Evolutionary conservation across 2,113 vertebrate species (phyloP).

Genomic region (Sinocyclocheilus anshuiensis): DNA sequence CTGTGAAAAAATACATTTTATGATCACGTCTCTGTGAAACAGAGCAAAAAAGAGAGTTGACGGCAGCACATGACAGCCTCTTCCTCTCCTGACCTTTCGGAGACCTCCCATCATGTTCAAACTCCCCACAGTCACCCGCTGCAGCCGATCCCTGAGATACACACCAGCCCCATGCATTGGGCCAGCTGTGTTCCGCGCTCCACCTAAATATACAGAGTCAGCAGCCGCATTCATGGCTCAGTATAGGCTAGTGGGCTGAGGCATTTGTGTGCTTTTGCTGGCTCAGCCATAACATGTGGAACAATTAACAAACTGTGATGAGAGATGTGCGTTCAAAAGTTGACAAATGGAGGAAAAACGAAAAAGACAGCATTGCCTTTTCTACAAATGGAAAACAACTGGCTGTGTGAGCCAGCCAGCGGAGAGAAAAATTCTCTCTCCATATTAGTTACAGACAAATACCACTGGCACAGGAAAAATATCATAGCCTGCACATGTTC

Average conservation of each 20-base stretch:
- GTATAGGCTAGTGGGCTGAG: not conserved
- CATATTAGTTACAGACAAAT: constrained; percentile 42
- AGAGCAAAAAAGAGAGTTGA: not conserved
- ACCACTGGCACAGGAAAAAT: not conserved
- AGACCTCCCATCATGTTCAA: constrained; percentile 27
- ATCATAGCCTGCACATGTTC: constrained; percentile 30
- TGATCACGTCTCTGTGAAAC: not conserved
- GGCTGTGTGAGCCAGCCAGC: constrained; percentile 12
- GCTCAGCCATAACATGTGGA: constrained; percentile 36
- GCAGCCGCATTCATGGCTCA: constrained; percentile 42
- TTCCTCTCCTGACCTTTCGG: not conserved
- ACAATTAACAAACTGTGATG: constrained; percentile 43
- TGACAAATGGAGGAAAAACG: constrained; percentile 8
- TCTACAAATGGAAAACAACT: constrained; percentile 37
- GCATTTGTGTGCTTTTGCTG: constrained; percentile 31
- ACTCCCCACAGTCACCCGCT: constrained; percentile 1
- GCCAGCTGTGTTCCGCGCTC: constrained; percentile 32
- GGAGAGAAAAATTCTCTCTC: not conserved
- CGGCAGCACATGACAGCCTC: not conserved
- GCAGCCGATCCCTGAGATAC: not conserved
- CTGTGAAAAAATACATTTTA: not conserved
- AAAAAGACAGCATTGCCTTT: constrained; percentile 36
- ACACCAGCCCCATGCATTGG: not conserved
- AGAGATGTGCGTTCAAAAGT: constrained; percentile 29
- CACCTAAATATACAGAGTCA: constrained; percentile 35